Evolutionary conservation across 2,113 vertebrate genomes (phyloP).

Genomic region (Ibidorhyncha struthersii): DNA sequence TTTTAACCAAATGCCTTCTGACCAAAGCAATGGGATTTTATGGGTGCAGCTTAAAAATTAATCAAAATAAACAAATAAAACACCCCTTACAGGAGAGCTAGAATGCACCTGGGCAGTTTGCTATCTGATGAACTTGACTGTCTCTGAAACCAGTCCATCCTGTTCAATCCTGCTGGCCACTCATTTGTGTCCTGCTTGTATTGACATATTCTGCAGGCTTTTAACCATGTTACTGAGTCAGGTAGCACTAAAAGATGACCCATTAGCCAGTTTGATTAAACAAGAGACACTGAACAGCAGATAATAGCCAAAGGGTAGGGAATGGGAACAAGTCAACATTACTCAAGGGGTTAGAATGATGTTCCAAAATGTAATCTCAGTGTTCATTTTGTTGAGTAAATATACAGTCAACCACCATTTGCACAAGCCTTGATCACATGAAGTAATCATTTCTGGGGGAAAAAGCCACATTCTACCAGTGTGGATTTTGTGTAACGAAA

Average conservation of each 20-base stretch:
- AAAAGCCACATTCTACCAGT: background rate
- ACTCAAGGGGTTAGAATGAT: constrained; percentile 31
- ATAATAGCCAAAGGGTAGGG: constrained; percentile 1
- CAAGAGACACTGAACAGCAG: background rate
- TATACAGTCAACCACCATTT: constrained; percentile 12
- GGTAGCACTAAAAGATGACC: constrained; percentile 4
- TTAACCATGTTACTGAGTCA: background rate
- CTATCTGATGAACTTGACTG: constrained; percentile 43
- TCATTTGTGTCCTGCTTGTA: background rate
- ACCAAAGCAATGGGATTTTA: background rate
- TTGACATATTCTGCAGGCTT: constrained; percentile 13
- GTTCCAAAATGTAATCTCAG: constrained; percentile 34
- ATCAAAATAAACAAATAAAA: constrained; percentile 6
- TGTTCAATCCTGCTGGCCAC: constrained; percentile 3
- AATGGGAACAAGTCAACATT: constrained; percentile 48
- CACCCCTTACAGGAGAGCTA: background rate
- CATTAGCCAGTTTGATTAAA: constrained; percentile 23
- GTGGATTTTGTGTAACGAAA: background rate
- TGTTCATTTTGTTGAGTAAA: constrained; percentile 14
- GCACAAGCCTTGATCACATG: constrained; percentile 37
- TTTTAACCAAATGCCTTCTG: background rate
- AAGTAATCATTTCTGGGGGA: constrained; percentile 24
- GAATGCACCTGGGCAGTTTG: background rate
- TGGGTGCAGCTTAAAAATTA: constrained; percentile 5
- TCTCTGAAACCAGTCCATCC: constrained; percentile 4